phyloP scores from a whole-genome alignment of 1,140 invertebrate species.

The Aradophagus sp. region DNA sequence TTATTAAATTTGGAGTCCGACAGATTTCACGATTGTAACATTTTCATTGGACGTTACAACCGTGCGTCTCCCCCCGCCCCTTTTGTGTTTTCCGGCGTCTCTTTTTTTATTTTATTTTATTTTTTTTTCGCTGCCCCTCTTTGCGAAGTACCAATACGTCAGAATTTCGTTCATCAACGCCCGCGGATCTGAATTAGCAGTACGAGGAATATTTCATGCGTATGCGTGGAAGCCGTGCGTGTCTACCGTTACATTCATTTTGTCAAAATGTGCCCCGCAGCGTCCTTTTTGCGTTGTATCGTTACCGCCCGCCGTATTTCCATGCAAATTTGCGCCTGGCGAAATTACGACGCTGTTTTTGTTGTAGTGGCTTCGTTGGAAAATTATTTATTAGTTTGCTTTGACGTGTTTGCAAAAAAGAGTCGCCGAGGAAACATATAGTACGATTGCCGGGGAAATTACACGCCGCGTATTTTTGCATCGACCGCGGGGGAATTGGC shows the following conservation, averaged over 20 bases:
- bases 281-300: conserved; percentile 45
- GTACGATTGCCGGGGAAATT: conserved; percentile 29
- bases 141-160: conserved; percentile 24
- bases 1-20: conserved; percentile 41
- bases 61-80: not conserved
- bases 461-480: conserved; percentile 12
- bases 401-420: conserved; percentile 50
- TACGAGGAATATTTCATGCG: conserved; percentile 44
- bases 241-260: conserved; percentile 52
- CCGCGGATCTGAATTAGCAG: conserved; percentile 48
- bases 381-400: conserved; percentile 53
- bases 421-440: conserved; percentile 8
- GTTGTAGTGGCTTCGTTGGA: conserved; percentile 35
- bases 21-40: conserved; percentile 48
- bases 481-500: not conserved
- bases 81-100: too few species aligned
- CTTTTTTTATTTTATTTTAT: too few species aligned
- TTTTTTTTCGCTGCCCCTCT: conserved; percentile 7
- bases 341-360: conserved; percentile 48
- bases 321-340: conserved; percentile 46
- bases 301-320: conserved; percentile 50
- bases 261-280: conserved; percentile 45
- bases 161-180: conserved; percentile 53
- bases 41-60: conserved; percentile 47
- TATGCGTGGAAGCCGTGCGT: conserved; percentile 37